phyloP scores from a whole-genome alignment of 2,113 vertebrate genomes.

The cat (Felis catus) region F.catus_Fca126_mat1.0 CM031417.1:82784001-82784500 shows the following conservation, averaged over 20 bases:
- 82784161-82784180: background rate
- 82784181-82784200: background rate
- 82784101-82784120: conserved; percentile 7
- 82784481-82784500: conserved; percentile 36
- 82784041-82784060: background rate
- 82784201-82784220: background rate
- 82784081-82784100: background rate
- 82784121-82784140: background rate
- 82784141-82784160: conserved; percentile 29
- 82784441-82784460: conserved; percentile 21
- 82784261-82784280: background rate
- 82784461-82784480: background rate
- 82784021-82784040: background rate
- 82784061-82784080: background rate
- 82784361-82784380: background rate
- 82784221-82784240: background rate
- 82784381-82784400: background rate
- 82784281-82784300: background rate
- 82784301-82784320: background rate
- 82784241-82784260: fast-evolving
- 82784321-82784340: background rate
- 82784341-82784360: background rate
- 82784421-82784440: background rate
- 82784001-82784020: fast-evolving
- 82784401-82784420: background rate